These are phyloP conservation scores for Pluvianellus socialis DNA, from an alignment of 2,113 vertebrate genomes.

Conservation along the genomic window DNA sequence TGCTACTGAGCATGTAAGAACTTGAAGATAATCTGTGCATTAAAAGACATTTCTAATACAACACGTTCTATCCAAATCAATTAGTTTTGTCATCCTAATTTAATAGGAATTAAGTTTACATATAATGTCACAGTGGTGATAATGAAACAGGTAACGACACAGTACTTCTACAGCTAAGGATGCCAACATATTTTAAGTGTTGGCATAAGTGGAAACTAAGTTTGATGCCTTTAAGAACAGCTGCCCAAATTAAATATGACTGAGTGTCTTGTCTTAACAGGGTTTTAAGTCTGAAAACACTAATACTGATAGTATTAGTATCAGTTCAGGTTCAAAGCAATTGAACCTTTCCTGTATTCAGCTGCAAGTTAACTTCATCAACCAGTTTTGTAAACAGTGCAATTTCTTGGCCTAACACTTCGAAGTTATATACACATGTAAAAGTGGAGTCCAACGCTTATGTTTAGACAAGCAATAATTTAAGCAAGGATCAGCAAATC, in stretches of 20 bases:
- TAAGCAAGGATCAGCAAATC: background rate
- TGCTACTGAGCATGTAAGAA: background rate
- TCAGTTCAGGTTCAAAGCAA: background rate
- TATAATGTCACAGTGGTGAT: background rate
- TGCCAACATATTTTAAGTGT: background rate
- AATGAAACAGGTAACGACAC: background rate
- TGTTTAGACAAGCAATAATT: background rate
- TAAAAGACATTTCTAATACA: background rate
- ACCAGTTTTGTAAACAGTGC: background rate
- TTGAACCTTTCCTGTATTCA: background rate
- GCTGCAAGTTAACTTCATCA: background rate
- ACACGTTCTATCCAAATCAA: background rate
- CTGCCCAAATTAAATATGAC: background rate
- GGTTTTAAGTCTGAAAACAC: background rate
- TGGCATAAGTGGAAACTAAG: background rate
- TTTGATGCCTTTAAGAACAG: background rate
- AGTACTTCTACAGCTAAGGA: background rate
- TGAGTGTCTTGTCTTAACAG: background rate
- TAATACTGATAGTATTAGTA: background rate
- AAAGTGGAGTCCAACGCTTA: background rate
- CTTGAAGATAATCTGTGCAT: background rate
- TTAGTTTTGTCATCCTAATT: background rate
- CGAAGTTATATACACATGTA: background rate
- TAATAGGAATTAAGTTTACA: background rate
- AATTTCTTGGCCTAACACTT: background rate